Percentiles rank a stretch among this genome's conserved stretches.
phyloP scores from a whole-genome alignment of 2,797 vertebrate genomes.

The Spatula versicolor region DNA sequence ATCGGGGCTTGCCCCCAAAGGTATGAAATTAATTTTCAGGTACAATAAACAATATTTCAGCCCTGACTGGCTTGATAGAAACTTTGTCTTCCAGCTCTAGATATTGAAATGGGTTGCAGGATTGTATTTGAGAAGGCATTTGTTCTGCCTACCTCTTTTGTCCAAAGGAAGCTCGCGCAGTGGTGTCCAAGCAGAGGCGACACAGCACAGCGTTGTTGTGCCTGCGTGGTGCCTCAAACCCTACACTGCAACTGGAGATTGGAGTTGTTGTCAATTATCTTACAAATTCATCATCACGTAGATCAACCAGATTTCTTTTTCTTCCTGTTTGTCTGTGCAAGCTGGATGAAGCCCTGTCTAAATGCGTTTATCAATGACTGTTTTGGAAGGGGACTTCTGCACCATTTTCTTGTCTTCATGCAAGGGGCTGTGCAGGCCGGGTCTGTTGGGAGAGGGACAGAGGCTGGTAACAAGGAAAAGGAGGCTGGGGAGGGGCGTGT shows the following conservation, averaged over 20 bases:
- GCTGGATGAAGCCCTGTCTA: neutral
- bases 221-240: neutral
- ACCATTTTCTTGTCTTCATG: accelerated
- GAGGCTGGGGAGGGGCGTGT: accelerated
- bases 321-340: neutral
- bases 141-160: conserved; percentile 28
- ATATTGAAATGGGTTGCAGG: conserved; percentile 45
- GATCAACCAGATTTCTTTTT: neutral
- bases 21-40: conserved; percentile 72
- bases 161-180: neutral
- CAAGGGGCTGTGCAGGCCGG: neutral
- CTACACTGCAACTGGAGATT: neutral
- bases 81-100: conserved; percentile 30
- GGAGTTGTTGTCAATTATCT: accelerated
- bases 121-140: conserved; percentile 43
- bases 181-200: neutral
- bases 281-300: neutral
- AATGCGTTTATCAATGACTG: neutral
- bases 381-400: neutral
- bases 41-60: conserved; percentile 68
- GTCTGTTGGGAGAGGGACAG: neutral
- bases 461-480: neutral
- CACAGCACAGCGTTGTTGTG: neutral
- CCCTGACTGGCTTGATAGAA: conserved; percentile 38
- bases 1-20: conserved; percentile 48